Percentiles rank a stretch among this genome's conserved stretches.
phyloP scores from a whole-genome alignment of 2,888 invertebrate genomes.

The Agrochola lota region DNA sequence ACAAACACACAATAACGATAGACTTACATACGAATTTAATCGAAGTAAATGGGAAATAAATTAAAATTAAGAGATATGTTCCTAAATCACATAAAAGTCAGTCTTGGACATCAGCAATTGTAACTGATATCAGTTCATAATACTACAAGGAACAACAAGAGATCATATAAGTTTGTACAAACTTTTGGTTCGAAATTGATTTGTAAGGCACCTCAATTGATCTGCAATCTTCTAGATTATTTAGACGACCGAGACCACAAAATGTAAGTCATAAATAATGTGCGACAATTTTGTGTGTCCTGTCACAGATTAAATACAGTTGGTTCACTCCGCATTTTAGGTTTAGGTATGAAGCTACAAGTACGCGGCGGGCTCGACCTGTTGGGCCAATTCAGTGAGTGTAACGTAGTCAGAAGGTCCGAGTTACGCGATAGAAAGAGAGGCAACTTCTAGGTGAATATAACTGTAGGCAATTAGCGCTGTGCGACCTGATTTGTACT shows the following conservation, averaged over 20 bases:
- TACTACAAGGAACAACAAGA: conserved; percentile 85
- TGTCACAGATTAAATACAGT: too few relatives aligned
- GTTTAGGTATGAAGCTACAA: too few relatives aligned
- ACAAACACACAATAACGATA: conserved; percentile 90
- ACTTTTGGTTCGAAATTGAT: conserved; percentile 66
- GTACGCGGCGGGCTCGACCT: too few relatives aligned
- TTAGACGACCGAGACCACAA: conserved; percentile 33
- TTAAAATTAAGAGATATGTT: conserved; percentile 80
- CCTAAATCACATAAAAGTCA: conserved; percentile 83
- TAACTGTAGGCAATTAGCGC: too few relatives aligned
- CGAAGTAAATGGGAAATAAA: conserved; percentile 81
- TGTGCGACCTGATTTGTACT: too few relatives aligned
- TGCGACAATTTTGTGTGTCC: conserved; percentile 18
- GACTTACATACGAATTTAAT: conserved; percentile 83
- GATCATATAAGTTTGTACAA: conserved; percentile 80
- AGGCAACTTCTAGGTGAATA: too few relatives aligned
- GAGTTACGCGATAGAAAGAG: too few relatives aligned
- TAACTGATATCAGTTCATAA: conserved; percentile 72
- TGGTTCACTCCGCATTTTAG: too few relatives aligned
- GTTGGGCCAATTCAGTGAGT: too few relatives aligned
- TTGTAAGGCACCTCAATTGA: conserved; percentile 75
- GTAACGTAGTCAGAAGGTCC: too few relatives aligned
- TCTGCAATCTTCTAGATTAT: conserved; percentile 60
- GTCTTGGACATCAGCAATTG: conserved; percentile 79
- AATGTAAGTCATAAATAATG: conserved; percentile 33